Evolutionary conservation across 2,797 vertebrate genomes (phyloP).

Genomic region (Limosa lapponica): DNA sequence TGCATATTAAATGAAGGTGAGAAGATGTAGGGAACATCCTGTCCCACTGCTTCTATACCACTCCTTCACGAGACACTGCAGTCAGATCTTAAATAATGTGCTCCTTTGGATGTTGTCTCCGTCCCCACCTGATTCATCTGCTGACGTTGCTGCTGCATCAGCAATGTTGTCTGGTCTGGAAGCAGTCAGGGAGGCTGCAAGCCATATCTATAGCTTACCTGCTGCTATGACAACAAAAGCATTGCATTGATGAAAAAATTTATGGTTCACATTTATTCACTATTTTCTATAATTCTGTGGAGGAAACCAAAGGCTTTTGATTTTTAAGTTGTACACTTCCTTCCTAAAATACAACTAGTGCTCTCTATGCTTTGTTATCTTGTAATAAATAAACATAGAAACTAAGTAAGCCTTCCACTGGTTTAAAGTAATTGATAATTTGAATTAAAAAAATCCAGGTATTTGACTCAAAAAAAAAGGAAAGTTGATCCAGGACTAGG

Average conservation of each 20-base stretch:
- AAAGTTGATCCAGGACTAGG: not conserved
- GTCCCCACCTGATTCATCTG: not conserved
- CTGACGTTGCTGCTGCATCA: not conserved
- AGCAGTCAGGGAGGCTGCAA: conserved; percentile 4
- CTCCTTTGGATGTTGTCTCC: not conserved
- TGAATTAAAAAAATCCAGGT: not conserved
- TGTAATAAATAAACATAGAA: not conserved
- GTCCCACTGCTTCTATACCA: not conserved
- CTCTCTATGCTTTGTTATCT: not conserved
- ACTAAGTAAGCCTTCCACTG: not conserved
- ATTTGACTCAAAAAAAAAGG: not conserved
- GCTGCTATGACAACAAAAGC: conserved; percentile 24
- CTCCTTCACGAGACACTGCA: not conserved
- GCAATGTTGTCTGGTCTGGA: not conserved
- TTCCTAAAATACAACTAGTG: not conserved
- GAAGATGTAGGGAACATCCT: not conserved
- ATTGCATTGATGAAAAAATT: not conserved
- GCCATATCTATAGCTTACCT: not conserved
- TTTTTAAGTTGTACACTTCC: not conserved
- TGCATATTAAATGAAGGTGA: not conserved
- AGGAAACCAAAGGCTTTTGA: not conserved
- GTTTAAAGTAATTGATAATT: not conserved
- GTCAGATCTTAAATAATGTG: not conserved
- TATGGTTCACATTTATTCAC: not conserved
- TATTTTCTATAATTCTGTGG: not conserved